A percentile compares a stretch with the other conserved stretches of the same genome.
phyloP scores from a whole-genome alignment of 1,140 invertebrate species.

The Semibalanus balanoides region DNA sequence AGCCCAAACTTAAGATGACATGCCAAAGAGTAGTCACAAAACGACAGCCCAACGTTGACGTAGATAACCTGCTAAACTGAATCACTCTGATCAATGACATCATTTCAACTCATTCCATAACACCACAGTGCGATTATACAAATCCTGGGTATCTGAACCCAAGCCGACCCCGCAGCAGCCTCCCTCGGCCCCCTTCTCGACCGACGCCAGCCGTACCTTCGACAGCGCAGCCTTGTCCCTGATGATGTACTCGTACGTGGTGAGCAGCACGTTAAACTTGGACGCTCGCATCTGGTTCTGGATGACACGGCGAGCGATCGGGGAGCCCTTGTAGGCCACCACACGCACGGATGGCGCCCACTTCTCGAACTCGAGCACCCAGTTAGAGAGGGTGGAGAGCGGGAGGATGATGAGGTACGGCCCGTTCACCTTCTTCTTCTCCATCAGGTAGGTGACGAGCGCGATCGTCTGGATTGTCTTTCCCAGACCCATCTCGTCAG shows the following conservation, averaged over 20 bases:
- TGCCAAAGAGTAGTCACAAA: no score
- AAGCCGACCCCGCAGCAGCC: no score
- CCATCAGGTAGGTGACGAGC: slow-evolving; percentile 93
- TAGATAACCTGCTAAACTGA: no score
- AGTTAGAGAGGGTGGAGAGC: slow-evolving; percentile 93
- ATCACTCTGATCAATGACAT: no score
- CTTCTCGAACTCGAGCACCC: slow-evolving; percentile 96
- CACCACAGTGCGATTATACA: no score
- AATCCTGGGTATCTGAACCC: no score
- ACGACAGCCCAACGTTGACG: no score
- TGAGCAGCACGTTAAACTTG: slow-evolving; percentile 94
- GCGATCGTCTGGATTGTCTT: slow-evolving; percentile 95
- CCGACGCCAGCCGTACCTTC: slow-evolving; percentile 47
- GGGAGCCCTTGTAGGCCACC: slow-evolving; percentile 60
- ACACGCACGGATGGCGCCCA: slow-evolving; percentile 86
- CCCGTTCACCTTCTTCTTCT: slow-evolving; percentile 92
- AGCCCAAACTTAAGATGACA: no score
- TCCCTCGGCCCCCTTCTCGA: no score
- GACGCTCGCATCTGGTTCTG: slow-evolving; percentile 77
- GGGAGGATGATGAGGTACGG: slow-evolving; percentile 96
- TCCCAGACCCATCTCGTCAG: slow-evolving; percentile 95
- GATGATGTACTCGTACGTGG: slow-evolving; percentile 97
- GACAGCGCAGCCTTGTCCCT: slow-evolving; percentile 91
- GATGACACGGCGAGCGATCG: slow-evolving; percentile 62
- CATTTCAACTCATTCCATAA: no score